Evolutionary conservation across 2,888 invertebrate species (phyloP), one percentile per base, ranked within the genome.

Genomic region (Drosophila rubida): DNA sequence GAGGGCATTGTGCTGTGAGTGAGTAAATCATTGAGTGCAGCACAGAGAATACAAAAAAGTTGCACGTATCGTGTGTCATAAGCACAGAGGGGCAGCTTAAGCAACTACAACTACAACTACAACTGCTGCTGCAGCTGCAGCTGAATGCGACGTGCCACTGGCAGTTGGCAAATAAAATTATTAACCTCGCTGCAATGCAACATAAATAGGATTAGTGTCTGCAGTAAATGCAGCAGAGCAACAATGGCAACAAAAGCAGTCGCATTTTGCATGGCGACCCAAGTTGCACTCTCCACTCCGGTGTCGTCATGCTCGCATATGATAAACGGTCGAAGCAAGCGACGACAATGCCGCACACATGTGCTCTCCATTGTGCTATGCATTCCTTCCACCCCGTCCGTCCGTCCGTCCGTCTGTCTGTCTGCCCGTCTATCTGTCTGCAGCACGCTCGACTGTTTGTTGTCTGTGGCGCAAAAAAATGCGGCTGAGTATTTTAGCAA

Each of bases 201-300:
- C 84, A 87, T 87, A 85, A 85, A 85, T 87, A 87, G 84, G 84
- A 85, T 85, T 85, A 85, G 84, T 85, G 87, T 87, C 87, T 85
- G 80, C 84, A 80, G 82, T 71, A 80, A 84, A 69, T 69, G 82
- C 77, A 72, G 68, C 66, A 62, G 44, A 60, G 48, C 30, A 55
- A 48, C 13, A 35, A 7, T 64, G 68, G 65, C 57, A 55, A 37
- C 67, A 70, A 68, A 60, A 55, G 63, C 51, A 41, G 35, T 37
- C 48, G 51, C 60, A 70, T 75, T 78, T 63, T 84, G 87, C 87
- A 84, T 84, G 82, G n/a, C n/a, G n/a, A n/a, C n/a, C n/a, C n/a
- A n/a, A n/a, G n/a, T 87, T 84, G 85, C 85, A 87, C 82, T 76
- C 82, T 84, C 84, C 78, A 85, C 35, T 37, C 6, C 66, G 58